phyloP scores from a whole-genome alignment of 2,888 invertebrate species.

The Elmis aenea region DNA sequence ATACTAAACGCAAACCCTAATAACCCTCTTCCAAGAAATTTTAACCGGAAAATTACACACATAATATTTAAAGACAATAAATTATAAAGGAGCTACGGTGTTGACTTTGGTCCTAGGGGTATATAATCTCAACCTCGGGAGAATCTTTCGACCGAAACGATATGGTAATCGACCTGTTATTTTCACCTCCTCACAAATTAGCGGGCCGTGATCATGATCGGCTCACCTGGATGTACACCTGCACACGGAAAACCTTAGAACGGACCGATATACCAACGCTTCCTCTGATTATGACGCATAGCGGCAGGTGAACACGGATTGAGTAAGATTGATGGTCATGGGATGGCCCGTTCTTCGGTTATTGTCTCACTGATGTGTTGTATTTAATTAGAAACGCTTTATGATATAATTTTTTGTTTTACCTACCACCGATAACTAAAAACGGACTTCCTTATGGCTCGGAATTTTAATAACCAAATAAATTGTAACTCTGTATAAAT shows the following conservation, averaged over 20 bases:
- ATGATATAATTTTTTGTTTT: neutral
- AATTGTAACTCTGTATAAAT: neutral
- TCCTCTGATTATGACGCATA: slow-evolving; percentile 29
- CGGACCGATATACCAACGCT: slow-evolving; percentile 22
- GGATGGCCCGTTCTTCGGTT: slow-evolving; percentile 16
- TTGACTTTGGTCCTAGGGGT: slow-evolving; percentile 38
- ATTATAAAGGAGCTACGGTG: slow-evolving; percentile 35
- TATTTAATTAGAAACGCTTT: slow-evolving; percentile 1
- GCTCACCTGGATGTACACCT: slow-evolving; percentile 39
- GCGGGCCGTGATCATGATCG: slow-evolving; percentile 36
- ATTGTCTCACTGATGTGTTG: neutral
- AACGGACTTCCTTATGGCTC: neutral
- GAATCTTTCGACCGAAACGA: slow-evolving; percentile 26
- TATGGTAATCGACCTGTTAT: slow-evolving; percentile 46
- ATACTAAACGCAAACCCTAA: slow-evolving; percentile 8
- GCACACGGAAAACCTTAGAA: slow-evolving; percentile 22
- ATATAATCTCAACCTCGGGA: slow-evolving; percentile 34
- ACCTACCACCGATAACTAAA: no score
- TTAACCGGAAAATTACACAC: slow-evolving; percentile 17
- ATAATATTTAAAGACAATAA: slow-evolving; percentile 30
- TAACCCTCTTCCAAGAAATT: no score
- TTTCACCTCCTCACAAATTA: slow-evolving; percentile 47
- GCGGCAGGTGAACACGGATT: slow-evolving; percentile 26
- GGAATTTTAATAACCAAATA: neutral
- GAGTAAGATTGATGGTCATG: slow-evolving; percentile 28